phyloP scores from a whole-genome alignment of 2,888 invertebrate genomes.

The Lathronympha strigana region DNA sequence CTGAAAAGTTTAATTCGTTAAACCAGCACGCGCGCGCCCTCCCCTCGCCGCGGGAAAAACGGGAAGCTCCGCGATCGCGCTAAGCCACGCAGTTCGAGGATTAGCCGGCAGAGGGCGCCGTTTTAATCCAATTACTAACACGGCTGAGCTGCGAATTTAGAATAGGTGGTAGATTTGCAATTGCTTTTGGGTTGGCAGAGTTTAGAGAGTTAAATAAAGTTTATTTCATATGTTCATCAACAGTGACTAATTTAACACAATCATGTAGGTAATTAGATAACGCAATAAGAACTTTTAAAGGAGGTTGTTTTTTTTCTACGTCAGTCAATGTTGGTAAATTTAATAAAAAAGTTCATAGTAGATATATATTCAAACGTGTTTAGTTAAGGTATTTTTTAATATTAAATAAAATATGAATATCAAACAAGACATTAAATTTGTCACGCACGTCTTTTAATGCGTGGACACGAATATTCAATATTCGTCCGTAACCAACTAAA shows the following conservation, averaged over 20 bases:
- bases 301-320: too few relatives aligned
- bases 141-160: conserved; percentile 34
- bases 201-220: not conserved
- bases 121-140: conserved; percentile 42
- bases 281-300: too few relatives aligned
- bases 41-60: conserved; percentile 52
- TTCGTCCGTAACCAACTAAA: too few relatives aligned
- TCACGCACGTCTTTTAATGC: not conserved
- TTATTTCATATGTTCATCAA: not conserved
- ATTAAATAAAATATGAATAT: too few relatives aligned
- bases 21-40: conserved; percentile 59
- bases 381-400: too few relatives aligned
- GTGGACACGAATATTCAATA: not conserved
- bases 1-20: conserved; percentile 12
- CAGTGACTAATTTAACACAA: too few relatives aligned
- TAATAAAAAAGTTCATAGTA: too few relatives aligned
- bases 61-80: conserved; percentile 57
- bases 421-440: too few relatives aligned
- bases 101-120: conserved; percentile 64
- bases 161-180: conserved; percentile 17
- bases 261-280: too few relatives aligned
- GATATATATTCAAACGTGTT: too few relatives aligned
- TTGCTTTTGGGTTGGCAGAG: not conserved
- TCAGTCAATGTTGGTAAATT: too few relatives aligned
- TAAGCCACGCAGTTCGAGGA: conserved; percentile 58